Base-by-base conservation (phyloP, 2,888 invertebrate genomes). In the Xanthorhoe designata region DNA sequence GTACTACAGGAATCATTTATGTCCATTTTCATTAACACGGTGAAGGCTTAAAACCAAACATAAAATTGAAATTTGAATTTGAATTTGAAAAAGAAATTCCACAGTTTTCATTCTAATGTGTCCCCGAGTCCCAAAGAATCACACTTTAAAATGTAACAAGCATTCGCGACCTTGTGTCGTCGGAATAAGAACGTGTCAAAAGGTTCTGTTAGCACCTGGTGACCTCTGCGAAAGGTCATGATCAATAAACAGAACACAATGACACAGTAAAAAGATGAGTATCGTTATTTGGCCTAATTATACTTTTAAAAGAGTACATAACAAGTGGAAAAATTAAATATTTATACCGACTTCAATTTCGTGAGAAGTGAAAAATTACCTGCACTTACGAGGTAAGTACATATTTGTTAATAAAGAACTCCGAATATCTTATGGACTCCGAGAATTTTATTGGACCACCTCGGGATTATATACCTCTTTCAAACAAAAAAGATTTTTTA, bases 201-300 rank as follows among this genome's bases (percentile, higher is more conserved):
- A 70, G 52, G 58, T 63, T 47, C 66, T 64, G 57, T 74, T 72
- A 74, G 61, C 75, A 71, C 71, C 69, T 63, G 19, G 56, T 57
- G 73, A 70, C 75, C 75, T 76, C 68, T 61, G 32, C 1, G 17
- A 70, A 70, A 76, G 73, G 76, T 75, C 75, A 75, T 62, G 70
- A 74, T 62, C 73, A 72, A 69, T 69, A 69, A 66, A 51, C 68
- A 62, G 61, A 19, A 50, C 32, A 57, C 58, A 66, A 68, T 69
- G 65, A 60, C 61, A 64, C 66, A 63, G 60, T 47, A 42, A 66
- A 56, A 49, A 63, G 66, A 53, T 59, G 54, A 54, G 29, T 56
- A 18, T 45, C 13, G 47, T 58, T 59, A 51, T 24, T 38, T 42
- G 35, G 35, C n/a, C 29, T 15, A 24, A 56, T 42, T 13, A 42